Conservation (phyloP, 1,140 invertebrate species). For the Acromyrmex charruanus region DNA sequence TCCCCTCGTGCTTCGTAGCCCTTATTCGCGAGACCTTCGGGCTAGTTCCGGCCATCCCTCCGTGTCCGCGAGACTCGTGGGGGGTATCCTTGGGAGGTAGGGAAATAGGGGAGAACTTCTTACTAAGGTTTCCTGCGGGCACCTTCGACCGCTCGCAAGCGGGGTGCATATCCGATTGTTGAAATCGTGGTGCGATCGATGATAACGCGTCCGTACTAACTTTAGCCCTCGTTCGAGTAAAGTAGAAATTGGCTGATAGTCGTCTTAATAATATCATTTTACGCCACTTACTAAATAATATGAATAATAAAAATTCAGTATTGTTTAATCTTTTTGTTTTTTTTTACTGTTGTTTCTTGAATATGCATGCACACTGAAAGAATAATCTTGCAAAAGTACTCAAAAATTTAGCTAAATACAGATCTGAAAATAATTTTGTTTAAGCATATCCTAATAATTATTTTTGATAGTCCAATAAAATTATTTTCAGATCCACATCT, state of each 20-base stretch:
- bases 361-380: background rate
- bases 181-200: slow-evolving; percentile 53
- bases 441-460: no score
- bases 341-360: background rate
- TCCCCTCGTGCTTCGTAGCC: slow-evolving; percentile 65
- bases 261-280: background rate
- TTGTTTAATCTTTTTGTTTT: background rate
- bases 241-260: slow-evolving; percentile 1
- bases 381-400: no score
- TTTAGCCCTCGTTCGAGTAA: slow-evolving; percentile 3
- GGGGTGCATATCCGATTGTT: slow-evolving; percentile 60
- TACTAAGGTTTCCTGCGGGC: slow-evolving; percentile 57
- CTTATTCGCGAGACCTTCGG: slow-evolving; percentile 66
- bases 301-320: background rate
- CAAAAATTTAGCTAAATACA: no score
- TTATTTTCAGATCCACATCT: no score
- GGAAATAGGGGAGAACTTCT: slow-evolving; percentile 59
- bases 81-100: slow-evolving; percentile 60
- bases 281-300: background rate
- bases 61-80: slow-evolving; percentile 67
- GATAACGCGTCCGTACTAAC: slow-evolving; percentile 39
- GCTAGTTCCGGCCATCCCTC: slow-evolving; percentile 74
- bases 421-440: no score
- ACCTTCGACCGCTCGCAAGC: slow-evolving; percentile 29
- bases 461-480: no score